These are phyloP conservation scores for Dione vanillae DNA, from an alignment of 2,888 invertebrate species.

Conservation along the genomic window DNA sequence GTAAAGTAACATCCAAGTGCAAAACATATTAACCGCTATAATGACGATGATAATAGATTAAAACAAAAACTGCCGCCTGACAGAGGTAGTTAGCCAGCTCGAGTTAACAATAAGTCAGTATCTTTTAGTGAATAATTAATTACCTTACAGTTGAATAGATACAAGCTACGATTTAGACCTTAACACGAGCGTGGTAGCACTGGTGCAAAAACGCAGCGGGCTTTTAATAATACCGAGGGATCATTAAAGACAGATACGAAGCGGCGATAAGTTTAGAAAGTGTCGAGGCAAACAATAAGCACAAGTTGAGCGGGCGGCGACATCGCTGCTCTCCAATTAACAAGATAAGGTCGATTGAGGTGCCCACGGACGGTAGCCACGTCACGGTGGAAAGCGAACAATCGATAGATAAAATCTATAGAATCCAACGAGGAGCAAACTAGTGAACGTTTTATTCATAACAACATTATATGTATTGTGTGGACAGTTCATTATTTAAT, in stretches of 20 bases:
- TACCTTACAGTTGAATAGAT: conserved; percentile 36
- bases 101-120: conserved; percentile 27
- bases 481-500: not conserved
- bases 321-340: conserved; percentile 69
- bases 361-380: conserved; percentile 54
- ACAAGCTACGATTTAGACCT: conserved; percentile 38
- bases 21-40: conserved; percentile 25
- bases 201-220: conserved; percentile 42
- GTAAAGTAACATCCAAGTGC: conserved; percentile 21
- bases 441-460: conserved; percentile 21
- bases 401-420: conserved; percentile 56
- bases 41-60: conserved; percentile 26
- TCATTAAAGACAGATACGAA: conserved; percentile 69
- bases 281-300: conserved; percentile 73
- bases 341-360: conserved; percentile 60
- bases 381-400: conserved; percentile 58
- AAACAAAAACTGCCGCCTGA: conserved; percentile 22
- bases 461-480: conserved; percentile 20
- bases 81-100: conserved; percentile 10
- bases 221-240: conserved; percentile 55
- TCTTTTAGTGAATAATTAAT: conserved; percentile 41
- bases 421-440: conserved; percentile 38
- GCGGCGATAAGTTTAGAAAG: conserved; percentile 74
- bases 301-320: conserved; percentile 65
- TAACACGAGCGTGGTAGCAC: conserved; percentile 40